These are phyloP conservation scores for Fundulus diaphanus DNA, from an alignment of 2,797 vertebrate genomes.

Conservation along the genomic window DNA sequence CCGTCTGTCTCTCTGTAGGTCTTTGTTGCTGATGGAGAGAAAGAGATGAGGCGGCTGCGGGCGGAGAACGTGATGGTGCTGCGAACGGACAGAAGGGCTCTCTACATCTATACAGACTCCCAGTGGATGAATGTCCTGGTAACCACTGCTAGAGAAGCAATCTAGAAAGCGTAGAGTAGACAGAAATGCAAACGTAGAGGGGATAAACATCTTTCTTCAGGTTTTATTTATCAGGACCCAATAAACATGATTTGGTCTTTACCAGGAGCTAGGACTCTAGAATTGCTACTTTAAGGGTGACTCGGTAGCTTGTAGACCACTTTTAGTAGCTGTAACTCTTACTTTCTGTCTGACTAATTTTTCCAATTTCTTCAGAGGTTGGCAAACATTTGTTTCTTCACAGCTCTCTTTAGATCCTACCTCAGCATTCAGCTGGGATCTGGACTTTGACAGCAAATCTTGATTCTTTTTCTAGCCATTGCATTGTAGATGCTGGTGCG, in stretches of 20 bases:
- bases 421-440: too few relatives aligned
- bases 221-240: neutral
- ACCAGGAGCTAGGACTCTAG: neutral
- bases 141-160: neutral
- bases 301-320: neutral
- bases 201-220: neutral
- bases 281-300: neutral
- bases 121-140: conserved; percentile 74
- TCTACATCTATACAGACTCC: conserved; percentile 62
- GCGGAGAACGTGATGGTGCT: conserved; percentile 68
- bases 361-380: too few relatives aligned
- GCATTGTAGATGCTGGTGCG: too few relatives aligned
- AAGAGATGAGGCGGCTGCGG: conserved; percentile 59
- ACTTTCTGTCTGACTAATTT: too few relatives aligned
- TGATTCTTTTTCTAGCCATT: too few relatives aligned
- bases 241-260: neutral
- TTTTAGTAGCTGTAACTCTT: too few relatives aligned
- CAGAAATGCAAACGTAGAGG: neutral
- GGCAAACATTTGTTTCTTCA: too few relatives aligned
- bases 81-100: conserved; percentile 54
- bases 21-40: conserved; percentile 59
- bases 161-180: neutral
- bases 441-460: too few relatives aligned
- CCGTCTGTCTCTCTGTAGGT: conserved; percentile 39
- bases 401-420: too few relatives aligned